Evolutionary conservation across 2,113 vertebrate genomes (phyloP).

Genomic region (Ibidorhyncha struthersii): DNA sequence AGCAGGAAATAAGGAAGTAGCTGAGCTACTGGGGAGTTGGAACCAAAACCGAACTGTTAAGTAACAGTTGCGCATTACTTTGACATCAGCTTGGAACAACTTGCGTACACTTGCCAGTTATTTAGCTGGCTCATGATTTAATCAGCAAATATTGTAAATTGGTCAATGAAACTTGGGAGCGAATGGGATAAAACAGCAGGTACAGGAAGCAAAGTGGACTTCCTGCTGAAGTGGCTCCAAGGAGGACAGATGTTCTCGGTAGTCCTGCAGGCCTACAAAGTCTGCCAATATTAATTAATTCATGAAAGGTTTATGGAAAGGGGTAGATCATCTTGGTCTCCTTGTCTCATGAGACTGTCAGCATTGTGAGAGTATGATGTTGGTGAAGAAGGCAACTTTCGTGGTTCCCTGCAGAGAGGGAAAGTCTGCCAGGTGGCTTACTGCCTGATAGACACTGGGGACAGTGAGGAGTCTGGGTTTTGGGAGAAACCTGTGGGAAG

Average conservation of each 20-base stretch:
- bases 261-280: not conserved
- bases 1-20: slow-evolving; percentile 18
- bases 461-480: not conserved
- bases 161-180: not conserved
- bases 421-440: not conserved
- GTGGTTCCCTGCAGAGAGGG: not conserved
- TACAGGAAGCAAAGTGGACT: not conserved
- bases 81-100: not conserved
- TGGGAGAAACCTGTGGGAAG: not conserved
- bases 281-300: not conserved
- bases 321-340: not conserved
- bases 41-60: not conserved
- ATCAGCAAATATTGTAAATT: not conserved
- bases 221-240: not conserved
- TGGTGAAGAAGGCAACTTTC: not conserved
- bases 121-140: not conserved
- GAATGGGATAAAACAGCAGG: not conserved
- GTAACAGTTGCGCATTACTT: not conserved
- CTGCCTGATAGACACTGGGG: not conserved
- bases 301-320: not conserved
- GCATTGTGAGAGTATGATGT: not conserved
- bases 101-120: not conserved
- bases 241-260: not conserved
- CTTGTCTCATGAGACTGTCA: not conserved
- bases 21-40: not conserved